These are phyloP conservation scores for Cisticola juncidis DNA, from an alignment of 2,113 vertebrate genomes.

Conservation along the genomic window DNA sequence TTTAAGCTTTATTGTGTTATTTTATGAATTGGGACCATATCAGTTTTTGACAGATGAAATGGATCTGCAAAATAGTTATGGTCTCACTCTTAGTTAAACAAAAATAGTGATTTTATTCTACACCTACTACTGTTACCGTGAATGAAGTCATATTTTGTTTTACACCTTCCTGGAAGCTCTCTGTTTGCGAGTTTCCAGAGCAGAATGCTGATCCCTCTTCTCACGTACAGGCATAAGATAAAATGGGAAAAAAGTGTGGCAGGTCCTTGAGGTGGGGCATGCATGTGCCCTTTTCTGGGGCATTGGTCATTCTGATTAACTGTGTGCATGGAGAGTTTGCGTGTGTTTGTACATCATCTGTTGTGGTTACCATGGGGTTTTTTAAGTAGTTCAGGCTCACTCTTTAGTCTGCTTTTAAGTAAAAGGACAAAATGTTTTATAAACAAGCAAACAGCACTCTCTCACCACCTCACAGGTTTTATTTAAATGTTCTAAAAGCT, in stretches of 20 bases:
- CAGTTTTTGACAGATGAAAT: constrained; percentile 23
- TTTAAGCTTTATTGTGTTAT: constrained; percentile 17
- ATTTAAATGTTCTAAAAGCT: background rate
- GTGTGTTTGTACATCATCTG: background rate
- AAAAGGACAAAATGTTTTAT: background rate
- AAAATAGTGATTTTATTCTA: constrained; percentile 6
- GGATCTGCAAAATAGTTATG: background rate
- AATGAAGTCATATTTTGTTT: background rate
- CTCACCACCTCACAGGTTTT: background rate
- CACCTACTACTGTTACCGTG: background rate
- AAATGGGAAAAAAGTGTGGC: background rate
- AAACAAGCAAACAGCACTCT: background rate
- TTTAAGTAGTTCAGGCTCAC: background rate
- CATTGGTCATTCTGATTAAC: background rate
- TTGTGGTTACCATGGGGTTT: background rate
- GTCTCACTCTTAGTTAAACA: constrained; percentile 2
- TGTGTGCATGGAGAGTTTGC: background rate
- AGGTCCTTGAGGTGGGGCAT: background rate
- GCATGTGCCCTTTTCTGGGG: background rate
- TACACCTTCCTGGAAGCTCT: background rate
- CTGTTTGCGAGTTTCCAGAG: background rate
- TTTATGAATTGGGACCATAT: constrained; percentile 9
- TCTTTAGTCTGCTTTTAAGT: background rate
- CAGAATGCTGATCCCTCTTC: background rate
- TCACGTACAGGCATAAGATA: background rate